Base-by-base conservation (phyloP, 1,140 invertebrate species). In the Megathymus violae region DNA sequence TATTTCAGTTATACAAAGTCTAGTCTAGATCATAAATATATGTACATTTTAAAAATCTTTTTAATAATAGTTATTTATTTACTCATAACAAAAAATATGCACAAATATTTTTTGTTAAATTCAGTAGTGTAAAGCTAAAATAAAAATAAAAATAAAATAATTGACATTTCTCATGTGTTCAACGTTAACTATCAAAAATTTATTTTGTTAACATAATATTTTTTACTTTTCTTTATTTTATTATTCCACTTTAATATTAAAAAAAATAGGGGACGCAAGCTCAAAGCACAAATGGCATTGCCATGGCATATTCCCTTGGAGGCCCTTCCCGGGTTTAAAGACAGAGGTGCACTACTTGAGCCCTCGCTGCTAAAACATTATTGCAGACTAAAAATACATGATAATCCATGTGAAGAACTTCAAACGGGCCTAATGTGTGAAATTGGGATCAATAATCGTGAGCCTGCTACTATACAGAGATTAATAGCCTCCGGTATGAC, bases 381-480 rank as follows among this genome's bases (percentile, higher is more conserved):
- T 64, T 81, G 80, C 50, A 83, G 76, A 38, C 31, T 88, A 19
- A 78, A 85, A 60, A 60, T 91, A 43, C 81, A 91, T 61, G 70
- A 84, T 62, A 80, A 74, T 58, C 85, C 87, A 15, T 81, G 71
- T 46, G 86, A 89, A 79, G 89, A 91, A 72, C 59, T 89, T 19
- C 82, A 89, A 71, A 88, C 84, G 2, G 87, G 87, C 4, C 63
- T 91, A n/a, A 85, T 91, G 85, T 89, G 86, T 67, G 85, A 88
- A 72, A 88, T 91, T 54, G 82, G 85, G 3, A 69, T 76, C 13
- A 65, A 70, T 61, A 89, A 91, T 64, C 64, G 74, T 50, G 87
- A 88, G 52, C 79, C 89, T 19, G 51, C 67, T 17, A 75, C 78
- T 4, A 88, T 91, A 52, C 89, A 89, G 69, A 75, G 76, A 65